Evolutionary conservation across 2,113 vertebrate species (phyloP), one percentile per base, ranked within the genome.

Genomic region (Psettodes erumei): DNA sequence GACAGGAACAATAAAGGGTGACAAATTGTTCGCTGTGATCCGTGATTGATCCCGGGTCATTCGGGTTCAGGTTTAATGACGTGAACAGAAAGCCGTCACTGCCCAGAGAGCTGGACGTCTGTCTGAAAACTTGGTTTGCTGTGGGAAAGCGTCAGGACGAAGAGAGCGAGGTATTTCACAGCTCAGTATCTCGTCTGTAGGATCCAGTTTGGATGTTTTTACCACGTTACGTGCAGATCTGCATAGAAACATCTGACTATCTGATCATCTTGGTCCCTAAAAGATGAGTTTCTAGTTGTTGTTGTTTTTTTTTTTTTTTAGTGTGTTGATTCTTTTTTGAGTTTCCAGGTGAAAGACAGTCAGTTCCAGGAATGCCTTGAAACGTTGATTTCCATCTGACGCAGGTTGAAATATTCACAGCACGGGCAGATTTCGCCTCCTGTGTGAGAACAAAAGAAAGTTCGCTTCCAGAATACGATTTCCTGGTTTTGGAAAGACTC

Each of bases 401-500:
- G 13, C 21, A 6, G 38, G 21, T 62, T 60, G 10, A 15, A 40
- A 38, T 33, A 3, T 21, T 35, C n/a, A 47, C 19, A 12, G 47
- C 8, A 9, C 18, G 12, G 10, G 5, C 47, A 48, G 10, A 23
- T 13, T 50, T 2, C 21, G 43, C 21, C 18, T 3, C n/a, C n/a
- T n/a, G n/a, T 9, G 42, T 45, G 19, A 23, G 19, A 47, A 21
- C 1, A 48, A 30, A n/a, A n/a, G n/a, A n/a, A n/a, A n/a, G n/a
- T n/a, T n/a, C n/a, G n/a, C n/a, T n/a, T n/a, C n/a, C n/a, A n/a
- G n/a, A n/a, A n/a, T n/a, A n/a, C n/a, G n/a, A n/a, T n/a, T n/a
- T 12, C 13, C 0, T 30, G 2, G 59, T 79, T 85, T 75, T 85
- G 76, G 76, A 66, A 78, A 73, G 21, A 50, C 71, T 79, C 45